Percentiles rank a stretch among this genome's conserved stretches.
Conservation (phyloP, 2,888 invertebrate genomes). For the Pseudococcus jackbeardsleyi region DNA sequence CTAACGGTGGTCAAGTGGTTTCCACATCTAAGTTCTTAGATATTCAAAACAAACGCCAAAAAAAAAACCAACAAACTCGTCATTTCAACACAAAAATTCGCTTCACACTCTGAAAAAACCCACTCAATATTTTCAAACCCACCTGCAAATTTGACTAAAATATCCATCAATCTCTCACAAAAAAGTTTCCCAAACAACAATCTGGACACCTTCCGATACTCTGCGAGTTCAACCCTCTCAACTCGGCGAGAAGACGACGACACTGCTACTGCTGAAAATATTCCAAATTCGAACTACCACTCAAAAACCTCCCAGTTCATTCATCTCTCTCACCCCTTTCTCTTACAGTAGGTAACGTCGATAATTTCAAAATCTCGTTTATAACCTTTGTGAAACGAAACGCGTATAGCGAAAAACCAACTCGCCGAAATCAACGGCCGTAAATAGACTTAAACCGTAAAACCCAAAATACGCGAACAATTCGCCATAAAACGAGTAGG, state of each 20-base stretch:
- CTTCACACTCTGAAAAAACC: too few species aligned
- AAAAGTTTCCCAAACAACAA: not conserved
- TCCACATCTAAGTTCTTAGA: too few species aligned
- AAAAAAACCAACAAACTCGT: too few species aligned
- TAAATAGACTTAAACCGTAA: not conserved
- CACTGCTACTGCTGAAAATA: not conserved
- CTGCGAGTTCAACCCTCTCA: not conserved
- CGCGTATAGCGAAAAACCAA: not conserved
- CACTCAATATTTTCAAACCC: not conserved
- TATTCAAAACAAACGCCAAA: too few species aligned
- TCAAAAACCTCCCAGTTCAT: not conserved
- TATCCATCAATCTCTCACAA: not conserved
- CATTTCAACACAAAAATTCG: too few species aligned
- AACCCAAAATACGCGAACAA: not conserved
- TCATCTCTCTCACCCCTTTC: not conserved
- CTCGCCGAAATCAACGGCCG: not conserved
- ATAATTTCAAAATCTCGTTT: conserved; percentile 9
- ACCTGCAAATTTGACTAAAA: not conserved
- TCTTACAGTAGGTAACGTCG: not conserved
- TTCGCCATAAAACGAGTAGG: conserved; percentile 5
- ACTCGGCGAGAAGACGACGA: not conserved
- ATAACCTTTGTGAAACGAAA: conserved; percentile 13
- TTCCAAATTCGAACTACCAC: conserved; percentile 3
- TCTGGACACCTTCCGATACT: not conserved
- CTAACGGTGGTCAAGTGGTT: too few species aligned